These are phyloP conservation scores for Cephalotes varians DNA, from an alignment of 2,888 invertebrate genomes.

Conservation along the genomic window DNA sequence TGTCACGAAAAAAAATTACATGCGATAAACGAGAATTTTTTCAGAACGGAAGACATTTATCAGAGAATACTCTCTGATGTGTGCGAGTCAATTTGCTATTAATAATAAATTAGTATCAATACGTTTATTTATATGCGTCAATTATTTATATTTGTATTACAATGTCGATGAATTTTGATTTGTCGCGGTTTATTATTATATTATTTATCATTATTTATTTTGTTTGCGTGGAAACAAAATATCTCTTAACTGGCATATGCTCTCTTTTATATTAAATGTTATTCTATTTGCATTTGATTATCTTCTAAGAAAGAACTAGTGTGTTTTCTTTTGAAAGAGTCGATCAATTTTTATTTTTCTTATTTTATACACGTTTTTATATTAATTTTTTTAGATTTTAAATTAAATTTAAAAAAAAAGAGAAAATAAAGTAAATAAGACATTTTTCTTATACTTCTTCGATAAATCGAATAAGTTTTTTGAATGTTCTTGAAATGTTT, in stretches of 20 bases:
- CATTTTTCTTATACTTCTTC: background rate
- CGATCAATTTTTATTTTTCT: background rate
- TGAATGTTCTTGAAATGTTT: background rate
- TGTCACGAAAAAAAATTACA: background rate
- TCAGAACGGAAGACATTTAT: background rate
- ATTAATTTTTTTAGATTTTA: background rate
- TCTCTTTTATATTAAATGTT: background rate
- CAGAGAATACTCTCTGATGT: background rate
- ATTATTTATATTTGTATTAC: background rate
- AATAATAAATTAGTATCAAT: background rate
- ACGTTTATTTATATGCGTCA: too few species aligned
- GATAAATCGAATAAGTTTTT: background rate
- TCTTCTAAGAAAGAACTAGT: background rate
- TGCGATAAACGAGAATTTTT: background rate
- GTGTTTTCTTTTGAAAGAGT: background rate
- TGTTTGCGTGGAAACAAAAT: background rate
- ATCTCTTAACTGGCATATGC: background rate
- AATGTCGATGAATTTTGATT: background rate
- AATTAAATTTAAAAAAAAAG: slow-evolving; percentile 17
- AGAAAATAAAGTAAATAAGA: background rate
- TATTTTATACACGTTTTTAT: background rate
- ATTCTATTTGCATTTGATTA: background rate
- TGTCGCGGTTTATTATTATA: background rate
- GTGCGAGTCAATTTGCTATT: background rate
- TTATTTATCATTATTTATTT: slow-evolving; percentile 5